These are phyloP conservation scores for Bedellia somnulentella DNA, from an alignment of 2,888 invertebrate species.

Conservation along the genomic window DNA sequence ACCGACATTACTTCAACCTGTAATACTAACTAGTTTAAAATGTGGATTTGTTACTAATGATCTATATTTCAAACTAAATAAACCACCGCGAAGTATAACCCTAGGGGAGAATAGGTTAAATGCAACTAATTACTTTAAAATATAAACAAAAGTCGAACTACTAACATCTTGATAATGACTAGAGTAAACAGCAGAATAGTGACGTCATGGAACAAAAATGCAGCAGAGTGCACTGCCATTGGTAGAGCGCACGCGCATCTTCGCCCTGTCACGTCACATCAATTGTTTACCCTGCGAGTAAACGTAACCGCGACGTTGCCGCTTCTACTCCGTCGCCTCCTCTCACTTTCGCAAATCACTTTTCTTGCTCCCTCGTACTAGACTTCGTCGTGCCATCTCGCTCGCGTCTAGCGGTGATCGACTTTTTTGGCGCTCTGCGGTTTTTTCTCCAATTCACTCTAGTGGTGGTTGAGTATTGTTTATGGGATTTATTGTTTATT, in stretches of 20 bases:
- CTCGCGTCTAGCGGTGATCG: conserved; percentile 51
- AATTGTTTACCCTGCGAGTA: conserved; percentile 54
- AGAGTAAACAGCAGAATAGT: too few species aligned
- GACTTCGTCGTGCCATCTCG: conserved; percentile 18
- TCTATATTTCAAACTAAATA: too few species aligned
- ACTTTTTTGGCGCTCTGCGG: conserved; percentile 52
- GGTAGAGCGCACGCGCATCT: conserved; percentile 38
- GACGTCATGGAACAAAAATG: conserved; percentile 40
- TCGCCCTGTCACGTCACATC: conserved; percentile 32
- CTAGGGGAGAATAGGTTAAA: too few species aligned
- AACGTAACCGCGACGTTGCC: conserved; percentile 53
- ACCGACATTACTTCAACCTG: too few species aligned
- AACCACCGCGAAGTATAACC: too few species aligned
- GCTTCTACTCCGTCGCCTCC: conserved; percentile 40
- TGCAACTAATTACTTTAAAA: too few species aligned
- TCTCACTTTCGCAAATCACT: conserved; percentile 52
- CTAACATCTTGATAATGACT: too few species aligned
- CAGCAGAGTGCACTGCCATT: conserved; percentile 30
- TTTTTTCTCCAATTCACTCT: conserved; percentile 48
- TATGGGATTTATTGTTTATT: conserved; percentile 35
- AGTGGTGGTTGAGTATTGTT: conserved; percentile 29
- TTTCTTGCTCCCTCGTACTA: conserved; percentile 19
- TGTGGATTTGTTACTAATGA: too few species aligned
- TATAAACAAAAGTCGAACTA: too few species aligned
- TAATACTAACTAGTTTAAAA: too few species aligned